These are phyloP conservation scores for Rhogogaster chlorosoma DNA, from an alignment of 2,888 invertebrate species.

Conservation along the genomic window DNA sequence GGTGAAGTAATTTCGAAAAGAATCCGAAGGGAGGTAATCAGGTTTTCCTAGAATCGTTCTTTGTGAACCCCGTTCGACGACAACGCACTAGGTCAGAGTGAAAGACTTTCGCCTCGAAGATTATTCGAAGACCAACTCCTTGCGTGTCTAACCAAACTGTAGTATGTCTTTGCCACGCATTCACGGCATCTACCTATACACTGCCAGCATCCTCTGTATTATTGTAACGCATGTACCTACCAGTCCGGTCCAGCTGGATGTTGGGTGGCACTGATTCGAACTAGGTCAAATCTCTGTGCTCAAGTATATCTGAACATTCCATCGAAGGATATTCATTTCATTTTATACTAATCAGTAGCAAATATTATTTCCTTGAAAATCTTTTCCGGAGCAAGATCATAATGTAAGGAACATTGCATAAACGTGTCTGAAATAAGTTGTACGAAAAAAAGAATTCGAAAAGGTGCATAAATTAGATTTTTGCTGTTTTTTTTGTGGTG, in stretches of 20 bases:
- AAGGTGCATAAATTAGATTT: not conserved
- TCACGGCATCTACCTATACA: conserved; percentile 33
- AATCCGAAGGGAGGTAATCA: not conserved
- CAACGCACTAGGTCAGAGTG: conserved; percentile 41
- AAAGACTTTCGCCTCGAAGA: conserved; percentile 47
- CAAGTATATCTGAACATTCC: conserved; percentile 16
- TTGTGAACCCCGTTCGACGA: not conserved
- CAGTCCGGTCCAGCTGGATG: conserved; percentile 42
- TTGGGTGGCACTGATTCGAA: conserved; percentile 29
- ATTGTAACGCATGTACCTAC: not conserved
- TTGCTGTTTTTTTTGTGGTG: too few relatives aligned
- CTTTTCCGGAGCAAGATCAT: not conserved
- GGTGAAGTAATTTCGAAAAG: not conserved
- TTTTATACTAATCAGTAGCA: not conserved
- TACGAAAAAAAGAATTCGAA: not conserved
- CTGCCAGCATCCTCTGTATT: not conserved
- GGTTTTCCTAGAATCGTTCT: conserved; percentile 23
- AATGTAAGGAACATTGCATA: not conserved
- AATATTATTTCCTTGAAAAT: not conserved
- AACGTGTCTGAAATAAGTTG: not conserved
- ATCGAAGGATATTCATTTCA: not conserved
- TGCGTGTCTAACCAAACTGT: conserved; percentile 10
- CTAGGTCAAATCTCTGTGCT: conserved; percentile 32
- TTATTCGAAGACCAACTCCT: conserved; percentile 14
- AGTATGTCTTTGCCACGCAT: conserved; percentile 22